These are phyloP conservation scores for Channa argus DNA, from an alignment of 2,113 vertebrate species.

Conservation along the genomic window DNA sequence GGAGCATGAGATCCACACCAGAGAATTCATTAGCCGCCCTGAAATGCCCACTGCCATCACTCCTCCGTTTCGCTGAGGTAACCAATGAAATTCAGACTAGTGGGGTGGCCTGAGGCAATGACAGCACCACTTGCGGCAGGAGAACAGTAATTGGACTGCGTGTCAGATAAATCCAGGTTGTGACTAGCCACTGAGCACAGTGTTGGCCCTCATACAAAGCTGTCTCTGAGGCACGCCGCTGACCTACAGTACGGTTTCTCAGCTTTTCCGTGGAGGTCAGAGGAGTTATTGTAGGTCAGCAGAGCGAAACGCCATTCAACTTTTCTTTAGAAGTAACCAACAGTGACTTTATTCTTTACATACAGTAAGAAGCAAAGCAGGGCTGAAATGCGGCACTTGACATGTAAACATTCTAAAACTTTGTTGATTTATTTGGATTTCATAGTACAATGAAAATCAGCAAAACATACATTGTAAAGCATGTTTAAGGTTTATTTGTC, in stretches of 20 bases:
- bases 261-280: conserved; percentile 14
- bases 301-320: conserved; percentile 15
- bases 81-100: conserved; percentile 42
- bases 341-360: not conserved
- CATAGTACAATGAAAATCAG: conserved; percentile 4
- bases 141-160: conserved; percentile 54
- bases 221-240: conserved; percentile 3
- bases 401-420: conserved; percentile 28
- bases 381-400: conserved; percentile 6
- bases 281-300: conserved; percentile 1
- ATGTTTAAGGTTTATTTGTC: conserved; percentile 20
- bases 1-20: conserved; percentile 81
- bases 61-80: conserved; percentile 79
- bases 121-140: conserved; percentile 30
- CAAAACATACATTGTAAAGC: conserved; percentile 21
- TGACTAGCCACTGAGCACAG: conserved; percentile 38
- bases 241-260: conserved; percentile 3
- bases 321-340: not conserved
- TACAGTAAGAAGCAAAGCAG: not conserved
- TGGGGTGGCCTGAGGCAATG: conserved; percentile 48
- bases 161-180: conserved; percentile 56
- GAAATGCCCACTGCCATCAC: conserved; percentile 77
- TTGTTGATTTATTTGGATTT: conserved; percentile 20
- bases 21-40: conserved; percentile 87
- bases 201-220: conserved; percentile 17